Conservation (phyloP, 2,797 vertebrate genomes). For the Takifugu ocellatus region DNA sequence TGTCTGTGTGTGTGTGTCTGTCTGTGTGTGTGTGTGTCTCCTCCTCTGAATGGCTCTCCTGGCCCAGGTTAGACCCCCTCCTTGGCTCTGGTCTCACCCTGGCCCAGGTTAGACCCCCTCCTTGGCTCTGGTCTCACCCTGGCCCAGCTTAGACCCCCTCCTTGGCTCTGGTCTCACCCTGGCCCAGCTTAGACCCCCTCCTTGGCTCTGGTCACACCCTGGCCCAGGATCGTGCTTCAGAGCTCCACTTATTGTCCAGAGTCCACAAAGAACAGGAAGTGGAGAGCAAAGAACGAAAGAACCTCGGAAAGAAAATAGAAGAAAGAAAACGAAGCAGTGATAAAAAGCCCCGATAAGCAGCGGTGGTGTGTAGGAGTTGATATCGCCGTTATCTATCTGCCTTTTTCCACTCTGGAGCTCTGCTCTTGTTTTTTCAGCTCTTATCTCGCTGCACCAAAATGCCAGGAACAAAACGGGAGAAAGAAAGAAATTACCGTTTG, state of each 20-base stretch:
- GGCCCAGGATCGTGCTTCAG: no score
- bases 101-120: no score
- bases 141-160: no score
- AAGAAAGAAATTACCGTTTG: slow-evolving; percentile 79
- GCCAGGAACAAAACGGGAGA: slow-evolving; percentile 91
- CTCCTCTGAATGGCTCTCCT: no score
- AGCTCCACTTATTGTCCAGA: no score
- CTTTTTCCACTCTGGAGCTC: slow-evolving; percentile 89
- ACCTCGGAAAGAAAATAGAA: slow-evolving; percentile 40
- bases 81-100: no score
- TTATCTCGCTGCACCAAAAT: slow-evolving; percentile 97
- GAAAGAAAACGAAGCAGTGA: slow-evolving; percentile 61
- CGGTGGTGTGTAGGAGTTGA: slow-evolving; percentile 89
- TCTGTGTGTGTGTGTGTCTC: slow-evolving; percentile 34
- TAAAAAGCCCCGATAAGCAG: slow-evolving; percentile 92
- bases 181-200: no score
- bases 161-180: no score
- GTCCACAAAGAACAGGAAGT: neutral
- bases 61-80: no score
- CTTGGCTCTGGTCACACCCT: no score
- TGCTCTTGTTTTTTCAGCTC: slow-evolving; percentile 89
- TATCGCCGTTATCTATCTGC: slow-evolving; percentile 95
- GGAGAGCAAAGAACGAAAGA: neutral
- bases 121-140: no score
- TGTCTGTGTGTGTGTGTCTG: slow-evolving; percentile 20